phyloP scores from a whole-genome alignment of 2,888 invertebrate genomes.

The Brenthis hecate region DNA sequence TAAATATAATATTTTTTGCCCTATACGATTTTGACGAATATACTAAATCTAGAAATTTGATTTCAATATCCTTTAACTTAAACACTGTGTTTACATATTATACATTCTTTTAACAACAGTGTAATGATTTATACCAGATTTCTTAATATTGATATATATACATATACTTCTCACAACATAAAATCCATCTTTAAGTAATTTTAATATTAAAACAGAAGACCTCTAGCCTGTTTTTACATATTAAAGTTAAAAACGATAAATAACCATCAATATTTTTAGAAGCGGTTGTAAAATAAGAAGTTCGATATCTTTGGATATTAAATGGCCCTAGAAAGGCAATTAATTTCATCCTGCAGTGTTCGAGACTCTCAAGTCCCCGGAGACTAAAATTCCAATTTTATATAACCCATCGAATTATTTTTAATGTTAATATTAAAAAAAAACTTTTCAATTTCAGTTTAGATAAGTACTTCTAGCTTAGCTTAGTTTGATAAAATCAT shows the following conservation, averaged over 20 bases:
- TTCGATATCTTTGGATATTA: slow-evolving; percentile 29
- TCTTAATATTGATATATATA: too few relatives aligned
- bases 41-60: too few relatives aligned
- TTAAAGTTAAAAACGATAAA: not conserved
- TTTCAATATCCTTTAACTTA: too few relatives aligned
- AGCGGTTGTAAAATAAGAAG: slow-evolving; percentile 4
- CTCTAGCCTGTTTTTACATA: not conserved
- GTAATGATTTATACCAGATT: too few relatives aligned
- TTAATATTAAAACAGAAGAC: too few relatives aligned
- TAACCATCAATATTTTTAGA: not conserved
- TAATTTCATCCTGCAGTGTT: slow-evolving; percentile 32
- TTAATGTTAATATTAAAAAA: not conserved
- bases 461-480: not conserved
- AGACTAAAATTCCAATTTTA: slow-evolving; percentile 27
- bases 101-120: too few relatives aligned
- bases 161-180: too few relatives aligned
- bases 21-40: too few relatives aligned
- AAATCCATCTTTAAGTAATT: too few relatives aligned
- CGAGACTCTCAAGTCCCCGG: slow-evolving; percentile 18
- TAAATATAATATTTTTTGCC: too few relatives aligned
- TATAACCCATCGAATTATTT: slow-evolving; percentile 25
- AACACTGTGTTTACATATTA: too few relatives aligned
- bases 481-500: too few relatives aligned
- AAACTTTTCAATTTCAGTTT: not conserved
- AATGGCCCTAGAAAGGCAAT: slow-evolving; percentile 31